Percentiles rank a stretch among this genome's conserved stretches.
Conservation (phyloP, 2,888 invertebrate genomes). For the Phalera bucephala region DNA sequence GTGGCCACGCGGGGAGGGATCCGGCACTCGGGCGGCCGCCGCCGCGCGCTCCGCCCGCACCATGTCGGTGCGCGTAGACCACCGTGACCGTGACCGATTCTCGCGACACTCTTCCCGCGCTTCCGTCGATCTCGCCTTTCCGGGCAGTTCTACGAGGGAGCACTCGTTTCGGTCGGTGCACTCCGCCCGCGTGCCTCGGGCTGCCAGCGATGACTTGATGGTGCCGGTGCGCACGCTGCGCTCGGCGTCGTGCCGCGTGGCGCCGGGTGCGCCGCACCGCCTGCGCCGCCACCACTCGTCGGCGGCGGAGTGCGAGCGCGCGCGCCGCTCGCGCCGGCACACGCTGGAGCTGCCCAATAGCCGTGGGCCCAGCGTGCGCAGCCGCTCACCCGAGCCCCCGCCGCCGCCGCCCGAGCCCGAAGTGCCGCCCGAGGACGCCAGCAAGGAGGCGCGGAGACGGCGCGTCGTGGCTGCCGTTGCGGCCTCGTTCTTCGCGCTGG, state of each 20-base stretch:
- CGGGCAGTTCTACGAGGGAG: constrained; percentile 68
- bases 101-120: constrained; percentile 79
- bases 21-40: constrained; percentile 78
- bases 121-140: constrained; percentile 72
- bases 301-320: constrained; percentile 76
- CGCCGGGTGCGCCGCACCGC: constrained; percentile 73
- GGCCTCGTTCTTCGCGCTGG: constrained; percentile 88
- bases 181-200: constrained; percentile 73
- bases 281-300: constrained; percentile 77
- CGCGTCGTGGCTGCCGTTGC: constrained; percentile 88
- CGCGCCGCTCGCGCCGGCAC: constrained; percentile 71
- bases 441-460: constrained; percentile 86
- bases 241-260: constrained; percentile 73
- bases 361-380: constrained; percentile 73
- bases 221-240: constrained; percentile 76
- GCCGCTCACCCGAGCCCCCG: constrained; percentile 70
- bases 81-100: constrained; percentile 75
- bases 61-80: constrained; percentile 78
- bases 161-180: constrained; percentile 77
- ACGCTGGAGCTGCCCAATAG: constrained; percentile 72
- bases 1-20: constrained; percentile 42
- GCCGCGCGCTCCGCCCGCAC: constrained; percentile 77
- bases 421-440: constrained; percentile 78
- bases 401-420: constrained; percentile 66
- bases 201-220: constrained; percentile 75